Conservation (phyloP, 2,113 vertebrate genomes). For the Daphoenositta chrysoptera region DNA sequence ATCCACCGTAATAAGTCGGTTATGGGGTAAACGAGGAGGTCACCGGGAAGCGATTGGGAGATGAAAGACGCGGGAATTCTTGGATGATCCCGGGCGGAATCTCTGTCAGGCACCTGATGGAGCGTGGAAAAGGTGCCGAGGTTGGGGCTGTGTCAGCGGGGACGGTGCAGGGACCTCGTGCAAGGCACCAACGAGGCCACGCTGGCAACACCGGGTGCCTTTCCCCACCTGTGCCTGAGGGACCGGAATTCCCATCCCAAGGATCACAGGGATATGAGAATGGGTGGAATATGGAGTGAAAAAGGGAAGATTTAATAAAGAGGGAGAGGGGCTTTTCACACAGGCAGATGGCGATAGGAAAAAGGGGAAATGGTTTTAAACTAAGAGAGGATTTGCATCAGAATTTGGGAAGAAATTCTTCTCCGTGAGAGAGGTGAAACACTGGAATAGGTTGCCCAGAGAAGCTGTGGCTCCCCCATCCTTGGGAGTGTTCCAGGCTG, state of each 20-base stretch:
- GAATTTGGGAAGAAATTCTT: neutral
- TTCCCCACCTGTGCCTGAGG: neutral
- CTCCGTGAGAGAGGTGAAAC: neutral
- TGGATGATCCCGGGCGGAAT: neutral
- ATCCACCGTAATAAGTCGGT: neutral
- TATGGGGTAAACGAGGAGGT: neutral
- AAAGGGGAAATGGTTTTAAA: neutral
- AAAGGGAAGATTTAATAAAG: neutral
- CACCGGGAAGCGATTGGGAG: neutral
- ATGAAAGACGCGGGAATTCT: neutral
- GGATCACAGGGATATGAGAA: accelerated
- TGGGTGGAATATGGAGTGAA: neutral
- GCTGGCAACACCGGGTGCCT: accelerated
- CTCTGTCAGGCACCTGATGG: neutral
- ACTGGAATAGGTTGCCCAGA: too few species aligned
- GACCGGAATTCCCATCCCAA: neutral
- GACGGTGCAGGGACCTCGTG: neutral
- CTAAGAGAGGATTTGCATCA: neutral
- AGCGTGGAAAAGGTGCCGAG: neutral
- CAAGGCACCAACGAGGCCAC: neutral
- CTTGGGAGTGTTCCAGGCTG: neutral
- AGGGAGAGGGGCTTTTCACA: neutral
- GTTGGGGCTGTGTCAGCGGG: neutral
- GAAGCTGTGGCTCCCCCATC: neutral
- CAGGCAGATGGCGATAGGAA: too few species aligned